A percentile compares a stretch with the other conserved stretches of the same genome.
phyloP scores from a whole-genome alignment of 2,888 invertebrate species.

The Drosophila robusta region DNA sequence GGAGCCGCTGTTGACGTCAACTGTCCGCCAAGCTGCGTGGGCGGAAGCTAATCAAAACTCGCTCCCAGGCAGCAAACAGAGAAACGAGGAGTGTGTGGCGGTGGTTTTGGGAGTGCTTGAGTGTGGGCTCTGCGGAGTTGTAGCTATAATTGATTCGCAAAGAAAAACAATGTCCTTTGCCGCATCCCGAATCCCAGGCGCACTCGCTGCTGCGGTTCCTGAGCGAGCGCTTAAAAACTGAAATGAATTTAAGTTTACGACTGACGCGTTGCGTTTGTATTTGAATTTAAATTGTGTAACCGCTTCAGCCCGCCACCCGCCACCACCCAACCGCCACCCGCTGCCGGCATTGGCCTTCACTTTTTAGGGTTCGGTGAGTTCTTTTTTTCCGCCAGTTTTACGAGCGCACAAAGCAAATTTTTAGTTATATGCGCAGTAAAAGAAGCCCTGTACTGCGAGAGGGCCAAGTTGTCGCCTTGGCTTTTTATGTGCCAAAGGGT shows the following conservation, averaged over 20 bases:
- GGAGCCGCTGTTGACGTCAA: constrained; percentile 33
- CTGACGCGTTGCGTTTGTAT: constrained; percentile 47
- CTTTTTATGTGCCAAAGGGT: neutral
- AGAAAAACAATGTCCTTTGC: constrained; percentile 52
- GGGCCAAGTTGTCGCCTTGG: constrained; percentile 11
- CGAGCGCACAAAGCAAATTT: constrained; percentile 60
- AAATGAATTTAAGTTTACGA: constrained; percentile 73
- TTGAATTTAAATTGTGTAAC: constrained; percentile 43
- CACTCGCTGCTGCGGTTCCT: constrained; percentile 10
- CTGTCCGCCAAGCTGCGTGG: constrained; percentile 46
- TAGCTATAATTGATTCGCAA: constrained; percentile 66
- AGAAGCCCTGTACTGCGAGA: neutral
- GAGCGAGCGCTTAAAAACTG: constrained; percentile 21
- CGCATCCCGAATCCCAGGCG: constrained; percentile 22
- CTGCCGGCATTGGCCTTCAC: neutral
- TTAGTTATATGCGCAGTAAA: constrained; percentile 29
- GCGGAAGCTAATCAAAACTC: constrained; percentile 78
- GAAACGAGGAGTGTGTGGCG: neutral
- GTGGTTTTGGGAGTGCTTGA: no score
- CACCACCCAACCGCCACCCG: no score
- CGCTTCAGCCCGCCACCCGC: constrained; percentile 3
- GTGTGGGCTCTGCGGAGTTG: constrained; percentile 9
- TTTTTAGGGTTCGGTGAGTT: constrained; percentile 25
- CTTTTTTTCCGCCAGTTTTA: constrained; percentile 48
- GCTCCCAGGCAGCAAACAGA: constrained; percentile 57